Conservation (phyloP, 2,888 invertebrate genomes). For the Chrysina gloriosa region DNA sequence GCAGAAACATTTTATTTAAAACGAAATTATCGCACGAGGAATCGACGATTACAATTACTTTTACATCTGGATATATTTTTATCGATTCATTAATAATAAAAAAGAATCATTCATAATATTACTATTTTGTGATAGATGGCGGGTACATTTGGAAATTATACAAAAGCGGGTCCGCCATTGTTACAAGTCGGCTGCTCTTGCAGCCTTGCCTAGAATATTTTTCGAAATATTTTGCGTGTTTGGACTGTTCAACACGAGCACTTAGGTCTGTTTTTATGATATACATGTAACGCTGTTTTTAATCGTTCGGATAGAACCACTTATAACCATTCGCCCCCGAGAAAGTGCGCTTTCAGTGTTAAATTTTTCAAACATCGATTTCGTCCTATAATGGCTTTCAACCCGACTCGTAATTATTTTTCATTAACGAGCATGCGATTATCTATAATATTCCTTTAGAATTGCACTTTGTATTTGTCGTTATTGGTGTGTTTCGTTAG, state of each 20-base stretch:
- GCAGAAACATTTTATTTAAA: too few relatives aligned
- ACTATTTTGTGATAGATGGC: slow-evolving; percentile 58
- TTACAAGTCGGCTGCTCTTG: slow-evolving; percentile 62
- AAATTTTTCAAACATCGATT: slow-evolving; percentile 62
- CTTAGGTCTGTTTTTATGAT: slow-evolving; percentile 55
- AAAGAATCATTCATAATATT: slow-evolving; percentile 26
- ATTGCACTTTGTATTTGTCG: slow-evolving; percentile 1
- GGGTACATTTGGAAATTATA: slow-evolving; percentile 56
- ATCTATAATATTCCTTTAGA: slow-evolving; percentile 1
- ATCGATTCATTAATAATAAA: slow-evolving; percentile 33
- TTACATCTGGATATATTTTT: slow-evolving; percentile 19
- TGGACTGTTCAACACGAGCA: slow-evolving; percentile 42
- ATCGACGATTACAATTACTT: background rate
- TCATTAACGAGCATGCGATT: slow-evolving; percentile 42
- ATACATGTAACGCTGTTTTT: slow-evolving; percentile 47
- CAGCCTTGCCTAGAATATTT: slow-evolving; percentile 61
- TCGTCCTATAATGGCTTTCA: slow-evolving; percentile 58
- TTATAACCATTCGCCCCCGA: slow-evolving; percentile 20
- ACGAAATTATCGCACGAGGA: background rate
- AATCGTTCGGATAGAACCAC: slow-evolving; percentile 8
- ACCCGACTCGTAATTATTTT: slow-evolving; percentile 46
- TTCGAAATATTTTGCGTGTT: slow-evolving; percentile 56
- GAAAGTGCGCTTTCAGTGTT: slow-evolving; percentile 45
- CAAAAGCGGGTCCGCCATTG: slow-evolving; percentile 66
- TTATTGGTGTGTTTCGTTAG: slow-evolving; percentile 9